Evolutionary conservation across 2,113 vertebrate genomes (phyloP), one percentile per base, ranked within the genome.

Genomic region (Ardeotis arabs): DNA sequence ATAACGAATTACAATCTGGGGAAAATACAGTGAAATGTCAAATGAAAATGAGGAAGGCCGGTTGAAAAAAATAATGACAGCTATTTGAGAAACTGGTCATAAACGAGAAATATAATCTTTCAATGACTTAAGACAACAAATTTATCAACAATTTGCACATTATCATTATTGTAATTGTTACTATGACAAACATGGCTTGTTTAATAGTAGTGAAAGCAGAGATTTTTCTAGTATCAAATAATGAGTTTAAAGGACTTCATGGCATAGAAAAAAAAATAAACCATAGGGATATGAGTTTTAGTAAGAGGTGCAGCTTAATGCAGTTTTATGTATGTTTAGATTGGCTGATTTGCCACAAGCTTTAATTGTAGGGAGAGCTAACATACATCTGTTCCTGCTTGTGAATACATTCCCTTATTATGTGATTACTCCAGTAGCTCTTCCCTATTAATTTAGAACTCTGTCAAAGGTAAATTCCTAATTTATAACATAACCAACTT

Each of bases 231-330:
- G 8, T 52, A 53, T 56, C 3, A 29, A 79, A 60, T 29, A 1
- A 0, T 55, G 39, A 84, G 12, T 68, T 75, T 53, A 49, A 85
- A 53, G 5, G 37, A 44, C 19, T 52, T 64, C 3, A 60, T 35
- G 24, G 6, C 11, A 87, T 2, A 67, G 50, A 44, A 58, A 78
- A 96, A 89, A 67, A 96, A 89, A 67, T 47, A 58, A 84, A 67
- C 7, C 9, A 25, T 15, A 63, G 5, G 24, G 9, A 14, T 27
- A 28, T 0, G 0, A 19, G 12, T 45, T 76, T 55, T 74, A 74
- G 8, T 69, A 74, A 66, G 19, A 69, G 12, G 9, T 49, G 20
- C 25, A 77, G 16, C 45, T 86, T 72, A 79, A n/a, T 59, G 4
- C 4, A 45, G 23, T 59, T 86, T 68, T 47, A 7, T 35, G 6